A percentile compares a stretch with the other conserved stretches of the same genome.
phyloP scores from a whole-genome alignment of 1,140 invertebrate genomes.

The Drosophila mayri region DNA sequence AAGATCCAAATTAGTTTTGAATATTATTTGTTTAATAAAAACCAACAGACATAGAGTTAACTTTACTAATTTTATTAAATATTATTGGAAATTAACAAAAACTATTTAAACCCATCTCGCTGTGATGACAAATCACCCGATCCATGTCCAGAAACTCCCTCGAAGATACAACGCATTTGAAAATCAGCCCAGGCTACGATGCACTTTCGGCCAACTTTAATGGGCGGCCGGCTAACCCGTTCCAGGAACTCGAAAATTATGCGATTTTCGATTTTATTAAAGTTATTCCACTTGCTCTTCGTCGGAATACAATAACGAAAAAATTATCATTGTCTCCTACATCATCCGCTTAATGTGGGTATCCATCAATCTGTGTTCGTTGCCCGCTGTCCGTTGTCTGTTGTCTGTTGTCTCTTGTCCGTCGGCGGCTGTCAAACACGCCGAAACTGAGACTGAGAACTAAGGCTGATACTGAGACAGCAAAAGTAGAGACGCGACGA shows the following conservation, averaged over 20 bases:
- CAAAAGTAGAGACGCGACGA: slow-evolving; percentile 28
- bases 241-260: slow-evolving; percentile 72
- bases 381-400: slow-evolving; percentile 30
- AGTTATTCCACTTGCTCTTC: slow-evolving; percentile 58
- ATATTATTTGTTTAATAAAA: neutral
- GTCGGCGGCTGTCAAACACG: slow-evolving; percentile 58
- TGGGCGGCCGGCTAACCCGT: slow-evolving; percentile 48
- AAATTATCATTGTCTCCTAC: slow-evolving; percentile 82
- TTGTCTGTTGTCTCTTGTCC: slow-evolving; percentile 31
- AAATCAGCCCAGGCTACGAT: slow-evolving; percentile 24
- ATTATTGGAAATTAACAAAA: neutral
- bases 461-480: slow-evolving; percentile 8
- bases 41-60: neutral
- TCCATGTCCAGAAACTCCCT: slow-evolving; percentile 48
- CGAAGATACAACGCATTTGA: slow-evolving; percentile 50
- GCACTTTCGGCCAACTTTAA: slow-evolving; percentile 57
- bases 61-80: neutral
- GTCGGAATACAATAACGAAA: slow-evolving; percentile 71
- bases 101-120: slow-evolving; percentile 2
- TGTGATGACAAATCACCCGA: slow-evolving; percentile 66
- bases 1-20: neutral
- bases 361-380: slow-evolving; percentile 82
- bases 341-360: slow-evolving; percentile 77
- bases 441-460: slow-evolving; percentile 31
- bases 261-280: slow-evolving; percentile 70